A percentile compares a stretch with the other conserved stretches of the same genome.
Conservation (phyloP, 2,113 vertebrate genomes). For the Sapajus apella region DNA sequence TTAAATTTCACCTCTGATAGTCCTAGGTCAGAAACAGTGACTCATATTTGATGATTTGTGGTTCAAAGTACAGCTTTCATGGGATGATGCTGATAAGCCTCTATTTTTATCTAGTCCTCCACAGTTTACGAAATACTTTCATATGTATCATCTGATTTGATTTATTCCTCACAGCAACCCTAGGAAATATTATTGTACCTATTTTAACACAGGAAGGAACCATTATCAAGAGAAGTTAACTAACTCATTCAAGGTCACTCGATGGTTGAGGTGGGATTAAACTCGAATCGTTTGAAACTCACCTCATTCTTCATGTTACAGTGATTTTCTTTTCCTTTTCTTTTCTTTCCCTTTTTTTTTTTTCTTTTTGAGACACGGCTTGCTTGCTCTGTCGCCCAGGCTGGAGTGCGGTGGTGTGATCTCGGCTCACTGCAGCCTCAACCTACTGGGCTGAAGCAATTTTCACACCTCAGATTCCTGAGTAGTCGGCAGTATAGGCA, state of each 20-base stretch:
- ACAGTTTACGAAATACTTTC: background rate
- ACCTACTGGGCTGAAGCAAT: too few relatives aligned
- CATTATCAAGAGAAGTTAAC: background rate
- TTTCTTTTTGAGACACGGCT: too few relatives aligned
- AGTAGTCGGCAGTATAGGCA: too few relatives aligned
- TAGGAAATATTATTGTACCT: background rate
- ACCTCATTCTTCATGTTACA: background rate
- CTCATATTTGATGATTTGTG: background rate
- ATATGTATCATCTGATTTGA: background rate
- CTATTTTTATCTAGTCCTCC: background rate
- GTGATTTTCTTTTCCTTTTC: background rate
- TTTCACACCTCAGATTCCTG: too few relatives aligned
- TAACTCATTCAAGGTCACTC: background rate
- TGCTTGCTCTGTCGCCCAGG: too few relatives aligned
- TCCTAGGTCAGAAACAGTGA: background rate
- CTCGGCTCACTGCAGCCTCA: too few relatives aligned
- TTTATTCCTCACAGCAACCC: background rate
- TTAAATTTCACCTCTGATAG: slow-evolving; percentile 56
- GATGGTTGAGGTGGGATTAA: background rate
- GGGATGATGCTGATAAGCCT: background rate
- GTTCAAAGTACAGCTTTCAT: background rate
- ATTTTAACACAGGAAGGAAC: background rate
- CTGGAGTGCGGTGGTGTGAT: too few relatives aligned
- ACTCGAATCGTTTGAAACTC: background rate
- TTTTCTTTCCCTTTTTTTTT: too few relatives aligned